Percentiles rank a stretch among this genome's conserved stretches.
Conservation (phyloP, 2,113 vertebrate genomes). For the Australoheros scitulus region DNA sequence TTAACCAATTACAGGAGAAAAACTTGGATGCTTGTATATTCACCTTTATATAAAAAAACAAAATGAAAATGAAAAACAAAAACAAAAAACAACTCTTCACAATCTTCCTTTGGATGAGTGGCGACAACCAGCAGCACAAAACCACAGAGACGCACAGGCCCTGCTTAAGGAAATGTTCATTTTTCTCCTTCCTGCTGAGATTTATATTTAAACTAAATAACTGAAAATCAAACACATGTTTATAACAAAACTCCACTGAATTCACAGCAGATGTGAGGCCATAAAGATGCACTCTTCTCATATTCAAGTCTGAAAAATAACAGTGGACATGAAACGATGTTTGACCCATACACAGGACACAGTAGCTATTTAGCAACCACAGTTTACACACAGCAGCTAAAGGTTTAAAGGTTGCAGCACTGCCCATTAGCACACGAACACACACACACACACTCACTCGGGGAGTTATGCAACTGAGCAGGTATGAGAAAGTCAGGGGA, state of each 20-base stretch:
- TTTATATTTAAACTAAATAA: background rate
- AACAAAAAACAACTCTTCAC: constrained; percentile 36
- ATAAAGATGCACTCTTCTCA: constrained; percentile 34
- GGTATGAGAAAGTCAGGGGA: constrained; percentile 71
- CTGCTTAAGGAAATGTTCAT: constrained; percentile 15
- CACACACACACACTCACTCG: constrained; percentile 2
- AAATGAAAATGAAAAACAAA: too few species aligned
- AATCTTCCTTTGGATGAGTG: constrained; percentile 52
- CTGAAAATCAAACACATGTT: background rate
- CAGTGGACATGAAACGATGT: constrained; percentile 5
- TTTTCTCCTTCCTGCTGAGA: background rate
- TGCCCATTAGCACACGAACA: constrained; percentile 5
- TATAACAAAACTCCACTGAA: background rate
- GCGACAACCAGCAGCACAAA: constrained; percentile 6
- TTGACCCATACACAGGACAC: background rate
- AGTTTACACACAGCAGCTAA: background rate
- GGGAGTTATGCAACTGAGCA: constrained; percentile 75
- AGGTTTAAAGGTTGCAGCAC: constrained; percentile 22
- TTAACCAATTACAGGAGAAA: background rate
- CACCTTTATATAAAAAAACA: background rate
- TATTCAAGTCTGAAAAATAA: constrained; percentile 8
- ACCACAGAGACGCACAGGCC: constrained; percentile 26
- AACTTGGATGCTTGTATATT: background rate
- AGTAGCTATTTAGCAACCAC: background rate
- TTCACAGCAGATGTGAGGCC: background rate